Percentiles rank a stretch among this genome's conserved stretches.
Evolutionary conservation across 2,797 vertebrate genomes (phyloP).

Genomic region (Peromyscus eremicus): DNA sequence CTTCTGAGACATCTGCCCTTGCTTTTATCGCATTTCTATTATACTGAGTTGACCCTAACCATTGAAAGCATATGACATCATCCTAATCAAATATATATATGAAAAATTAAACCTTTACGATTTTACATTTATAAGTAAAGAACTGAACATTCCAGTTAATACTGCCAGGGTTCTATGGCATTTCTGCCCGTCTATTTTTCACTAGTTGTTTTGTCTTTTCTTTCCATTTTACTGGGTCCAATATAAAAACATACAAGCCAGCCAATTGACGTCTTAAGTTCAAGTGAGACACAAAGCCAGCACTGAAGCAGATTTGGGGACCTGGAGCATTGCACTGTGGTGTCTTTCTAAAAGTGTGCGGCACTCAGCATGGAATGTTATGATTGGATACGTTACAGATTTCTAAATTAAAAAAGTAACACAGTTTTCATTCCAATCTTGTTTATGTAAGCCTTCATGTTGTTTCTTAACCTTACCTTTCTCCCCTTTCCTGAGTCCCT

Average conservation of each 20-base stretch:
- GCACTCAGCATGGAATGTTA: slow-evolving; percentile 87
- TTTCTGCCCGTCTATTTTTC: slow-evolving; percentile 63
- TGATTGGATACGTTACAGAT: slow-evolving; percentile 87
- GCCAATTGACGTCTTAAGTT: slow-evolving; percentile 73
- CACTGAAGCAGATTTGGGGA: slow-evolving; percentile 80
- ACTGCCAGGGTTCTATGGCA: slow-evolving; percentile 44
- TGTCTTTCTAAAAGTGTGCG: slow-evolving; percentile 86
- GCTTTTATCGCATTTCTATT: slow-evolving; percentile 30
- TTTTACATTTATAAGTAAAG: slow-evolving; percentile 63
- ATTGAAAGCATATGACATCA: slow-evolving; percentile 10
- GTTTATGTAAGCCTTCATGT: slow-evolving; percentile 87
- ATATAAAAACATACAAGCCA: slow-evolving; percentile 82
- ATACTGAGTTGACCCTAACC: not conserved
- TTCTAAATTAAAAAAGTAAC: slow-evolving; percentile 83
- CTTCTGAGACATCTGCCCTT: not conserved
- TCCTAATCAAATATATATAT: not conserved
- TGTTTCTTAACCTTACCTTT: slow-evolving; percentile 85
- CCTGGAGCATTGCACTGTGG: slow-evolving; percentile 81
- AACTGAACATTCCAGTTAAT: slow-evolving; percentile 68
- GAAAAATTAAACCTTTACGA: slow-evolving; percentile 56
- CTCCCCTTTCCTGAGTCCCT: slow-evolving; percentile 56
- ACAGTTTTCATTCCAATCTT: slow-evolving; percentile 88
- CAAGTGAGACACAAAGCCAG: slow-evolving; percentile 82
- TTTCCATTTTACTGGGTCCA: slow-evolving; percentile 64
- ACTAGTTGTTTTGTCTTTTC: slow-evolving; percentile 57